phyloP scores from a whole-genome alignment of 2,797 vertebrate species.

The Tinamus major region DNA sequence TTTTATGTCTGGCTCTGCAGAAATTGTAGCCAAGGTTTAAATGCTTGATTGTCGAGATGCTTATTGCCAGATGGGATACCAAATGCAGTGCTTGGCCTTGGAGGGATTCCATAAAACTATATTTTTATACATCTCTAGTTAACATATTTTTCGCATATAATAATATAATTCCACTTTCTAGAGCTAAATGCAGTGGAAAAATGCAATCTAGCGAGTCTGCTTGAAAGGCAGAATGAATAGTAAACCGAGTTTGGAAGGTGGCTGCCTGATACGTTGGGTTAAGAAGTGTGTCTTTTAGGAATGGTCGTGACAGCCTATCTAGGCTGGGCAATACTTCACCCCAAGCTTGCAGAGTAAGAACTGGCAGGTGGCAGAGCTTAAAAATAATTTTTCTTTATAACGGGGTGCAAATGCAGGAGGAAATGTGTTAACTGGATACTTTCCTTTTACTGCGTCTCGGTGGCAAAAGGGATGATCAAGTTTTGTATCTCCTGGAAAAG shows the following conservation, averaged over 20 bases:
- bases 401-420: neutral
- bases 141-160: constrained; percentile 2
- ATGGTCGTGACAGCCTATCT: neutral
- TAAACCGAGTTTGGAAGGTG: constrained; percentile 5
- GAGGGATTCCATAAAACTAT: neutral
- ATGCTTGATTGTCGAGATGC: neutral
- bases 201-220: constrained; percentile 11
- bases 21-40: constrained; percentile 22
- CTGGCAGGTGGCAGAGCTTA: neutral
- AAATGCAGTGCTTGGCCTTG: neutral
- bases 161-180: neutral
- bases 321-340: neutral
- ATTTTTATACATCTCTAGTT: constrained; percentile 4
- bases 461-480: neutral
- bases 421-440: neutral
- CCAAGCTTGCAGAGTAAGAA: neutral
- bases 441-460: neutral
- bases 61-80: neutral
- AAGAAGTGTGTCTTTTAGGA: neutral
- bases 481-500: neutral
- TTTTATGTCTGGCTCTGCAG: neutral
- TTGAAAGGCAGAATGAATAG: neutral
- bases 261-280: neutral
- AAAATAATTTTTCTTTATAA: neutral
- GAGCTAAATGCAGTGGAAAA: neutral